phyloP scores from a whole-genome alignment of 2,888 invertebrate genomes.

The Strigamia transsilvanica region DNA sequence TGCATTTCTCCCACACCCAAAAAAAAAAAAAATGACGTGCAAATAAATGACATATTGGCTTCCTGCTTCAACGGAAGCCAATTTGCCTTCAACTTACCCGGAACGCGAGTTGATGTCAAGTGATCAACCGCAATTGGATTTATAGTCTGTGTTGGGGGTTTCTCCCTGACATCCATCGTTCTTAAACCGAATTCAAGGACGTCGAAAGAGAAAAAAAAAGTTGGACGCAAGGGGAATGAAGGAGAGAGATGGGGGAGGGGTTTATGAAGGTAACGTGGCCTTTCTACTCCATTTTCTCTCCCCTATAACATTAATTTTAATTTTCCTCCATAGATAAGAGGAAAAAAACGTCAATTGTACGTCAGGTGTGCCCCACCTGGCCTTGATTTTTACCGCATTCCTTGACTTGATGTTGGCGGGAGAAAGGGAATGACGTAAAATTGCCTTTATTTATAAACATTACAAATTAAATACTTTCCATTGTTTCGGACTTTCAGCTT shows the following conservation, averaged over 20 bases:
- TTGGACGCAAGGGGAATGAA: constrained; percentile 21
- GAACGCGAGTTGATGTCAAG: constrained; percentile 23
- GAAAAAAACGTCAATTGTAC: constrained; percentile 7
- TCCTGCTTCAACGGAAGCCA: background rate
- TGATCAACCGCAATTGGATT: constrained; percentile 38
- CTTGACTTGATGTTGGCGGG: constrained; percentile 6
- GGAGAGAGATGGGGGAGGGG: background rate
- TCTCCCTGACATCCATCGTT: constrained; percentile 39
- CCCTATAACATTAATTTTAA: constrained; percentile 28
- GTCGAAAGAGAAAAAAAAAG: background rate
- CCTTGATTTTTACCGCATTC: constrained; percentile 39
- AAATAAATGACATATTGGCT: background rate
- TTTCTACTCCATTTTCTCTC: constrained; percentile 27
- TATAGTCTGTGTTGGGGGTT: background rate
- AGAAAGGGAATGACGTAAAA: constrained; percentile 37
- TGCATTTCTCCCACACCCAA: background rate
- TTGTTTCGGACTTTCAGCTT: background rate
- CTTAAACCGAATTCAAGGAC: constrained; percentile 39
- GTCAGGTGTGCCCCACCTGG: constrained; percentile 15
- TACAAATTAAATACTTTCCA: background rate
- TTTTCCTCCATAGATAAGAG: constrained; percentile 11
- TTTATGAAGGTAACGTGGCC: constrained; percentile 17
- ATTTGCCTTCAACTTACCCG: constrained; percentile 19
- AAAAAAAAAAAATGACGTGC: constrained; percentile 16
- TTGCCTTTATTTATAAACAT: background rate